Percentiles rank a stretch among this genome's conserved stretches.
These are phyloP conservation scores for Amphiprion clarkii DNA, from an alignment of 2,797 vertebrate species.

Conservation along the genomic window DNA sequence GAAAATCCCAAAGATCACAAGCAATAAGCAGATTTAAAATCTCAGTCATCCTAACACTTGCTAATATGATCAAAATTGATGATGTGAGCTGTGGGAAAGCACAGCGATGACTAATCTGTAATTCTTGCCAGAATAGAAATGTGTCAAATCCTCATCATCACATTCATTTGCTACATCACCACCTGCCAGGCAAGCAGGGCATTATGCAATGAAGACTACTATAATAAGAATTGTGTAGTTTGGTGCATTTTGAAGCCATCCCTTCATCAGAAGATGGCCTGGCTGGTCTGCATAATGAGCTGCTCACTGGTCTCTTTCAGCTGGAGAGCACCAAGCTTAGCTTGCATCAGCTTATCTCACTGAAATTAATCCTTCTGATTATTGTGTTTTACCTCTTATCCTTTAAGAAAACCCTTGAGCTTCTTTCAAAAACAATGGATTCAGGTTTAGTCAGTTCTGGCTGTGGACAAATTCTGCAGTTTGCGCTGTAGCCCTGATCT, in stretches of 20 bases:
- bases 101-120: constrained; percentile 60
- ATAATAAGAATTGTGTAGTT: constrained; percentile 65
- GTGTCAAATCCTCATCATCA: constrained; percentile 72
- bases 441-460: constrained; percentile 38
- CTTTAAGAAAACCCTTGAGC: constrained; percentile 41
- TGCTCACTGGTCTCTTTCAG: constrained; percentile 43
- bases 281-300: constrained; percentile 58
- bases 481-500: constrained; percentile 40
- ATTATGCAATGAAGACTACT: constrained; percentile 64
- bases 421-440: constrained; percentile 52
- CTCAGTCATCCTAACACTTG: constrained; percentile 39
- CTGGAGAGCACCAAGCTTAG: constrained; percentile 39
- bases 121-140: constrained; percentile 62
- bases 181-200: constrained; percentile 57
- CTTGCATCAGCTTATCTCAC: constrained; percentile 38
- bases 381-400: constrained; percentile 40
- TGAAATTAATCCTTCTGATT: constrained; percentile 57
- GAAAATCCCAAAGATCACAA: constrained; percentile 14
- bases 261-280: constrained; percentile 56
- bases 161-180: constrained; percentile 62
- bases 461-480: constrained; percentile 22
- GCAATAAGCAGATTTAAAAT: constrained; percentile 30
- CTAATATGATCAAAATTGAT: constrained; percentile 53
- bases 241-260: constrained; percentile 56
- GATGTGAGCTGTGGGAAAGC: constrained; percentile 49